These are phyloP conservation scores for Platygyra sinensis DNA, from an alignment of 64 coral and sea anemone genomes.

Conservation along the genomic window DNA sequence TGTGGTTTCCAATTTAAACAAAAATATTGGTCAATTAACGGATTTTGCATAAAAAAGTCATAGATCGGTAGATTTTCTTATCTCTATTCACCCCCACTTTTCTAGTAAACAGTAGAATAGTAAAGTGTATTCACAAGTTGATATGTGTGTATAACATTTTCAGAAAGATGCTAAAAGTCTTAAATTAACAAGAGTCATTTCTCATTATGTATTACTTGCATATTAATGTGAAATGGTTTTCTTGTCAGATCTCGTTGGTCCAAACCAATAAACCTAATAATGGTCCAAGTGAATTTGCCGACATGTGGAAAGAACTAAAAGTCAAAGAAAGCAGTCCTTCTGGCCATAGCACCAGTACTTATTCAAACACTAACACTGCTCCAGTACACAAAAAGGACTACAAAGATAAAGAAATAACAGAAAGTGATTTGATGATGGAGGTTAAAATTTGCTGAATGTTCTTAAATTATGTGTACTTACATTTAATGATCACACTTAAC, in stretches of 20 bases:
- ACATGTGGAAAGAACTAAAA: conserved; percentile 92
- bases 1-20: no score
- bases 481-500: no score
- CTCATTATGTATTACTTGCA: no score
- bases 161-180: no score
- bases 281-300: conserved; percentile 81
- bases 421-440: background rate
- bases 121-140: background rate
- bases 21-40: no score
- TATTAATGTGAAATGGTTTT: background rate
- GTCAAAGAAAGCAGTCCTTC: conserved; percentile 75
- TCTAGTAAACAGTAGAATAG: no score
- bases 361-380: no score
- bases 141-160: background rate
- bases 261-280: conserved; percentile 9
- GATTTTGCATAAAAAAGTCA: no score
- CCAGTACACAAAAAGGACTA: background rate
- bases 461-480: no score
- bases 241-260: background rate
- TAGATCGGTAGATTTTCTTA: no score
- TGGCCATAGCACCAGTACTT: background rate
- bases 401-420: background rate
- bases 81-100: no score
- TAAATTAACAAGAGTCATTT: no score
- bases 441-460: background rate